Evolutionary conservation across 2,888 invertebrate species (phyloP), one percentile per base, ranked within the genome.

Genomic region (Lordiphosa andalusiaca): DNA sequence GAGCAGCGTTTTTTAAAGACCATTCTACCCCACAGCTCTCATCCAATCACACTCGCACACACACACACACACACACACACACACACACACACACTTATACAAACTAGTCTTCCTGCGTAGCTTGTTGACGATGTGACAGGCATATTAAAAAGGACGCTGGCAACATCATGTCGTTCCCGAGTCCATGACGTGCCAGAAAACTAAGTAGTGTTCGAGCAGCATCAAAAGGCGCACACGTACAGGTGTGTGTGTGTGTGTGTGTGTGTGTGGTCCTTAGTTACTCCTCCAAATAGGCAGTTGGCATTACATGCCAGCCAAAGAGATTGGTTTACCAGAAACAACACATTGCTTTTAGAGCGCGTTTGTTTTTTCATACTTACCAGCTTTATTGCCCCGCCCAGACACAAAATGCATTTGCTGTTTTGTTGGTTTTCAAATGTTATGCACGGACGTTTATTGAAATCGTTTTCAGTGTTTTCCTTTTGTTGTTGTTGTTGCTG

Each of bases 401-500:
- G 30, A 35, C 30, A 30, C 39, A 55, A 55, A 42, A 38, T 41
- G 5, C 48, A 54, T 56, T 72, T 66, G 41, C 10, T 30, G 64
- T 52, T 64, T 56, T 55, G 16, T 16, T 19, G 25, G 36, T 63
- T 75, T 70, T 77, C 67, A 56, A 81, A 77, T 77, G 67, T 76
- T 76, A 77, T 77, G 81, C 77, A 81, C 77, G 77, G 77, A 77
- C 81, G 81, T 77, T 77, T 77, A 77, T 78, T 78, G 72, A 82
- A 82, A 75, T 73, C 67, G 69, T 70, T 69, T 72, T 53, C 57
- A 30, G 30, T 30, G 30, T 53, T 53, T 50, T 56, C 53, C 51
- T 55, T 61, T 53, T 41, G 40, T 13, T 36, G 38, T 41, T 44
- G 6, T 19, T 19, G 12, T 54, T 56, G 53, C 52, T 48, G 40